Evolutionary conservation across 1,140 invertebrate species (phyloP).

Genomic region (Drosophila ananassae): DNA sequence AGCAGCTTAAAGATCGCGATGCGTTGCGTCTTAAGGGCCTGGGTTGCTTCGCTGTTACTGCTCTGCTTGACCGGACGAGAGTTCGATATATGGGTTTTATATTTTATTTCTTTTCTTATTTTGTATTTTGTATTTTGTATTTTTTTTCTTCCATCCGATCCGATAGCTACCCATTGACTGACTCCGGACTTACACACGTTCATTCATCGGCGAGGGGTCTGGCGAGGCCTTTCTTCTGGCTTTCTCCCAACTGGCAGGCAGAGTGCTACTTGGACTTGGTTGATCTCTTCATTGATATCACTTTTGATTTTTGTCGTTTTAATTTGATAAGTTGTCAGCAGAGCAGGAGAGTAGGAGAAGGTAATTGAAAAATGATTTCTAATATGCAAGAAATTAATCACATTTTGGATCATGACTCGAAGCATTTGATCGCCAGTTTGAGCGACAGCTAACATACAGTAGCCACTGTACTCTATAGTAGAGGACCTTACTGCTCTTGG

Average conservation of each 20-base stretch:
- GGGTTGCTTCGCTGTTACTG: background rate
- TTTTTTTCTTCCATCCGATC: slow-evolving; percentile 15
- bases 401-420: slow-evolving; percentile 62
- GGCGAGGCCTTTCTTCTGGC: slow-evolving; percentile 37
- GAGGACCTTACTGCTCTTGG: too few relatives aligned
- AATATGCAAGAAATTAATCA: slow-evolving; percentile 83
- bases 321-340: slow-evolving; percentile 79
- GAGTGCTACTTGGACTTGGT: slow-evolving; percentile 22
- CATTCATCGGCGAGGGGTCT: slow-evolving; percentile 53
- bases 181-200: slow-evolving; percentile 63
- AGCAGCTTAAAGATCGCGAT: slow-evolving; percentile 82
- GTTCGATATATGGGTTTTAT: slow-evolving; percentile 26
- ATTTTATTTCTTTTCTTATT: slow-evolving; percentile 15
- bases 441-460: slow-evolving; percentile 76
- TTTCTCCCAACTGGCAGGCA: slow-evolving; percentile 54
- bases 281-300: slow-evolving; percentile 83
- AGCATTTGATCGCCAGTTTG: slow-evolving; percentile 68
- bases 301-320: slow-evolving; percentile 78
- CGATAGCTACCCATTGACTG: slow-evolving; percentile 30
- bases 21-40: slow-evolving; percentile 31
- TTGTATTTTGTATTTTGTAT: slow-evolving; percentile 6
- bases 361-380: slow-evolving; percentile 83
- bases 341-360: slow-evolving; percentile 24
- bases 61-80: slow-evolving; percentile 57
- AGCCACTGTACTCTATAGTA: slow-evolving; percentile 40